Evolutionary conservation across 2,797 vertebrate species (phyloP).

Genomic region (Pterois miles): DNA sequence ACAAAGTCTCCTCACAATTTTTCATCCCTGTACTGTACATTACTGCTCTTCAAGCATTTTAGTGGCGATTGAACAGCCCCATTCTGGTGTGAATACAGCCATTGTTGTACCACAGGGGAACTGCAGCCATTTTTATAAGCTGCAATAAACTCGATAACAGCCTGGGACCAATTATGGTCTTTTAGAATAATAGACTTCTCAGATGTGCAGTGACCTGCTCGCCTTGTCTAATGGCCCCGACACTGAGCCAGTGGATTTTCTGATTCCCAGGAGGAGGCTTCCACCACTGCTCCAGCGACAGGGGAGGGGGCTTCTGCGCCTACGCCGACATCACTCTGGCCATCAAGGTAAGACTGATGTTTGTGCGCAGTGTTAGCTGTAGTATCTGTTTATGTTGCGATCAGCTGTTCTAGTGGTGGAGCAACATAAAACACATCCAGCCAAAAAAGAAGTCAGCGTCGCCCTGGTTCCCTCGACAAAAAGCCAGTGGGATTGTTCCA

Average conservation of each 20-base stretch:
- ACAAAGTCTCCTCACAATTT: slow-evolving; percentile 16
- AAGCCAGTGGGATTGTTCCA: too few relatives aligned
- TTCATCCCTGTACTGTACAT: neutral
- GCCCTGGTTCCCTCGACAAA: too few relatives aligned
- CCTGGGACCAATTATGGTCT: slow-evolving; percentile 9
- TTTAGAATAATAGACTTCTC: slow-evolving; percentile 46
- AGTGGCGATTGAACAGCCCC: slow-evolving; percentile 5
- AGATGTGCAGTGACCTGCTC: slow-evolving; percentile 16
- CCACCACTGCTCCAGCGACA: slow-evolving; percentile 96
- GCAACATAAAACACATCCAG: too few relatives aligned
- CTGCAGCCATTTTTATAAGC: slow-evolving; percentile 32
- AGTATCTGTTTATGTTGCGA: too few relatives aligned
- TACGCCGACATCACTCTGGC: slow-evolving; percentile 95
- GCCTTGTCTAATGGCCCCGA: slow-evolving; percentile 10
- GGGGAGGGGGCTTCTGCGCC: slow-evolving; percentile 96
- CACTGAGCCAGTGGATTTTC: slow-evolving; percentile 31
- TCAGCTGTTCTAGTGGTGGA: too few relatives aligned
- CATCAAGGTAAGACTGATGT: slow-evolving; percentile 87
- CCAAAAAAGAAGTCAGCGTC: too few relatives aligned
- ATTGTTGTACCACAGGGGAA: slow-evolving; percentile 26
- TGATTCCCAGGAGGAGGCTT: slow-evolving; percentile 92
- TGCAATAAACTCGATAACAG: slow-evolving; percentile 36
- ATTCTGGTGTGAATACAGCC: slow-evolving; percentile 25
- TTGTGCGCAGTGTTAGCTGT: neutral
- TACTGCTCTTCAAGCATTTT: slow-evolving; percentile 7